A percentile compares a stretch with the other conserved stretches of the same genome.
phyloP scores from a whole-genome alignment of 2,888 invertebrate genomes.

The Limnephilus marmoratus region DNA sequence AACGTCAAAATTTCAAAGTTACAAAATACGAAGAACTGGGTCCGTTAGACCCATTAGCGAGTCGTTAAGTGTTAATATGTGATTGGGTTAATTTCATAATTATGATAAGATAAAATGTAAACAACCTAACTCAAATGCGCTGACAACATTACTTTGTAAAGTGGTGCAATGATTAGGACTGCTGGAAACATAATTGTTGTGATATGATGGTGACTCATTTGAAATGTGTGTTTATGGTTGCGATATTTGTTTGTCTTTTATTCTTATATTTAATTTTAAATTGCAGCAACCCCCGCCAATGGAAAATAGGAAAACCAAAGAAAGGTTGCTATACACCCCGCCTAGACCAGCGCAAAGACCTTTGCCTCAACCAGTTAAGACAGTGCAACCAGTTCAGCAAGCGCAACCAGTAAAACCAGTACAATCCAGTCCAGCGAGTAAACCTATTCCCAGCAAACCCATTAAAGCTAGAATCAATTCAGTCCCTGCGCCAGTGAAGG shows the following conservation, averaged over 20 bases:
- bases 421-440: neutral
- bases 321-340: neutral
- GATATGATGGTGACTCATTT: neutral
- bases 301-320: neutral
- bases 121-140: no score
- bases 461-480: neutral
- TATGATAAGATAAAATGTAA: no score
- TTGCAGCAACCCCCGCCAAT: neutral
- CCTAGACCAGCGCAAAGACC: neutral
- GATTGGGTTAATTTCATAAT: no score
- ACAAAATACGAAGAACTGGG: no score
- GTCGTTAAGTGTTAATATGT: no score
- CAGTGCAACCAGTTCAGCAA: neutral
- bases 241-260: neutral
- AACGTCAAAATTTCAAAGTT: no score
- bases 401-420: neutral
- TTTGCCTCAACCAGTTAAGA: neutral
- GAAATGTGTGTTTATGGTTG: neutral
- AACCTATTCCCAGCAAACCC: neutral
- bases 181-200: no score
- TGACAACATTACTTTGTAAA: no score
- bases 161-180: no score
- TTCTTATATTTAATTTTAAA: neutral
- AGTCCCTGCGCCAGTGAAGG: neutral
- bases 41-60: no score